Evolutionary conservation across 2,797 vertebrate species (phyloP).

Genomic region (Allenopithecus nigroviridis): DNA sequence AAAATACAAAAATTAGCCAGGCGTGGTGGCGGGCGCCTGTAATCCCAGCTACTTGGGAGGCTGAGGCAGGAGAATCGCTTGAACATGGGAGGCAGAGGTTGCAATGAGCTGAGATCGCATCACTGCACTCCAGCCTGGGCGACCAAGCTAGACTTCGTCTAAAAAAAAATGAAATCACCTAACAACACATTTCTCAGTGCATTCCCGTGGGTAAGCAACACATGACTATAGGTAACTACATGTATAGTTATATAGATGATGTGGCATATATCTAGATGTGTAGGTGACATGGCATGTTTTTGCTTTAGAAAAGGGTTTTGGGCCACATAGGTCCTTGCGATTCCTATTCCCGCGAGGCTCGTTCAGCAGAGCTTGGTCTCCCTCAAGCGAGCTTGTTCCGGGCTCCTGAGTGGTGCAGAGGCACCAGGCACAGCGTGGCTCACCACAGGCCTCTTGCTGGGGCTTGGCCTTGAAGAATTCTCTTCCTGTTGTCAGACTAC

Average conservation of each 20-base stretch:
- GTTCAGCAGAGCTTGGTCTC: too few relatives aligned
- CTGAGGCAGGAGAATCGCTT: neutral
- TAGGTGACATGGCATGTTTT: neutral
- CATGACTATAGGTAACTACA: neutral
- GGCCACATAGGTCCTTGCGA: fast-evolving
- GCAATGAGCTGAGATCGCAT: fast-evolving
- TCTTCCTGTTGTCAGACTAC: neutral
- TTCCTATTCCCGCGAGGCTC: neutral
- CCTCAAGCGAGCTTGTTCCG: fast-evolving
- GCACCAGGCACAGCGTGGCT: too few relatives aligned
- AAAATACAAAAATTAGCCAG: neutral
- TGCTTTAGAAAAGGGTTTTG: too few relatives aligned
- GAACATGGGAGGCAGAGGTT: neutral
- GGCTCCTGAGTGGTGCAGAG: too few relatives aligned
- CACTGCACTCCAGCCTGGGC: neutral
- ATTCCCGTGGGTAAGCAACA: neutral
- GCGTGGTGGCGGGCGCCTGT: fast-evolving
- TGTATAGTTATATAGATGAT: neutral
- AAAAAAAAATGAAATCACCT: neutral
- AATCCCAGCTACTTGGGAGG: neutral
- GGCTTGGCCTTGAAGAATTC: neutral
- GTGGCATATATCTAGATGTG: neutral
- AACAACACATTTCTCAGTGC: neutral
- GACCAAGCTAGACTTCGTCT: neutral
- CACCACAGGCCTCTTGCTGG: neutral